These are phyloP conservation scores for Gallinago jamesoni DNA, from an alignment of 2,113 vertebrate genomes.

Conservation along the genomic window DNA sequence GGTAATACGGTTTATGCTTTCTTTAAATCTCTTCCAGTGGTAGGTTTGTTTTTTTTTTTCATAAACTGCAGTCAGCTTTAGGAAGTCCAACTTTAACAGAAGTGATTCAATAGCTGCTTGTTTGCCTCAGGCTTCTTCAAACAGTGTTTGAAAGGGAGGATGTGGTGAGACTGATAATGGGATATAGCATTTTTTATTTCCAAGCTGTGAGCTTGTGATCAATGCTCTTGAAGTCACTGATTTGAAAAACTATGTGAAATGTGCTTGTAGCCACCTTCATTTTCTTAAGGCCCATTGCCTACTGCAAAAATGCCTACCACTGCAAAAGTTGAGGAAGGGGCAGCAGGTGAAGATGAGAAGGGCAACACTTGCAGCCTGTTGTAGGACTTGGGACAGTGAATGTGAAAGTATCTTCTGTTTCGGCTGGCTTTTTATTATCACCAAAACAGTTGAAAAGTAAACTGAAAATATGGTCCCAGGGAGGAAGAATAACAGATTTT, in stretches of 20 bases:
- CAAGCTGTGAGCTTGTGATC: background rate
- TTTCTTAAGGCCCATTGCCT: background rate
- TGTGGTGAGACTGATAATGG: background rate
- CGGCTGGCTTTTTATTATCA: background rate
- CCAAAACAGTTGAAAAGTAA: background rate
- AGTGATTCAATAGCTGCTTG: background rate
- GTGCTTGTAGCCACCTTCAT: background rate
- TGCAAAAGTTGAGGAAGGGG: background rate
- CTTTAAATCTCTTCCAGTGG: conserved; percentile 3
- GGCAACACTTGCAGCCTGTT: background rate
- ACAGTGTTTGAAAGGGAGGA: background rate
- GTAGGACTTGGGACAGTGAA: background rate
- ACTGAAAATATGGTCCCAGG: background rate
- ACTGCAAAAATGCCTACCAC: background rate
- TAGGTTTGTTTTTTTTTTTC: background rate
- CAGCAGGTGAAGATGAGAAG: background rate
- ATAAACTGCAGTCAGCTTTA: conserved; percentile 13
- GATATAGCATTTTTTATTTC: background rate
- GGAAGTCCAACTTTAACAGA: background rate
- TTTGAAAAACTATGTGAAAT: background rate
- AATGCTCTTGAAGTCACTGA: background rate
- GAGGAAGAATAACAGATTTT: background rate
- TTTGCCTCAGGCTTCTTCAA: conserved; percentile 21
- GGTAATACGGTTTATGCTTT: conserved; percentile 11
- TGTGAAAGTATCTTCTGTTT: background rate